phyloP scores from a whole-genome alignment of 2,797 vertebrate species.

The Staurois parvus region DNA sequence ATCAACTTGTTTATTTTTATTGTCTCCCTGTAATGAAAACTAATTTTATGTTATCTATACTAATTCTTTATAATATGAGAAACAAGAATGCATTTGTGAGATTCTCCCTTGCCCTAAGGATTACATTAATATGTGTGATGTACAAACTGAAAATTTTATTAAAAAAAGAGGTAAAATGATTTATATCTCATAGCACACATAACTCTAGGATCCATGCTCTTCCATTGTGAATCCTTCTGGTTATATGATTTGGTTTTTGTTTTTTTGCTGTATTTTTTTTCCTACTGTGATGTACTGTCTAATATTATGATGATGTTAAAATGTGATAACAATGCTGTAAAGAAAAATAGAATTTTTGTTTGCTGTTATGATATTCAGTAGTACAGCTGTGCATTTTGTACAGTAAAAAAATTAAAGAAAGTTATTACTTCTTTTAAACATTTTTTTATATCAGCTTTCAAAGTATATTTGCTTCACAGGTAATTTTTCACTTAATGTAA shows the following conservation, averaged over 20 bases:
- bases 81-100: not conserved
- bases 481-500: not conserved
- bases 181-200: not conserved
- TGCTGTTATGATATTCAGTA: too few relatives aligned
- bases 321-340: not conserved
- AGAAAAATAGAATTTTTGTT: not conserved
- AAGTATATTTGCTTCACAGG: not conserved
- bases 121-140: not conserved
- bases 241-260: not conserved
- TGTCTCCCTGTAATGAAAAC: not conserved
- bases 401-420: too few relatives aligned
- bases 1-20: constrained; percentile 16
- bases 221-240: too few relatives aligned
- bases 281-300: not conserved
- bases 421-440: too few relatives aligned
- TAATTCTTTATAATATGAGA: not conserved
- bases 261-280: not conserved
- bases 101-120: not conserved
- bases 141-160: not conserved
- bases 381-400: too few relatives aligned
- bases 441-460: not conserved
- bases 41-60: not conserved
- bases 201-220: not conserved
- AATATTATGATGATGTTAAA: not conserved
- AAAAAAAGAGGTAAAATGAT: not conserved